Evolutionary conservation across 2,888 invertebrate species (phyloP).

Genomic region (Epirrhoe alternata): DNA sequence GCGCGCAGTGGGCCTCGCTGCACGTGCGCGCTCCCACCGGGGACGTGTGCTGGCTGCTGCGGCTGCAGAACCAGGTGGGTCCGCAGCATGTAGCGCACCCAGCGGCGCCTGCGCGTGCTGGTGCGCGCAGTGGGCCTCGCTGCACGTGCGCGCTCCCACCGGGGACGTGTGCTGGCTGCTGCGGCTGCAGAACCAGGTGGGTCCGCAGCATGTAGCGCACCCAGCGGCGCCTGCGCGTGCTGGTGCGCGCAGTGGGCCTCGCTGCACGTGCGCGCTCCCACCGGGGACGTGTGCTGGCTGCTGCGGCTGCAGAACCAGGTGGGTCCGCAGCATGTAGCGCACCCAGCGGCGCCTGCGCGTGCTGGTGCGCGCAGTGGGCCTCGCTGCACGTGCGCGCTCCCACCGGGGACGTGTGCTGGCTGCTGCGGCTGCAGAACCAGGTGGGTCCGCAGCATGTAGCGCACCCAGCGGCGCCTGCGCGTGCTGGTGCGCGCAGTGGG

Average conservation of each 20-base stretch:
- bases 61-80: slow-evolving; percentile 93
- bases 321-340: slow-evolving; percentile 37
- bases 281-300: slow-evolving; percentile 97
- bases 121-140: slow-evolving; percentile 97
- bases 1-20: slow-evolving; percentile 96
- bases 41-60: slow-evolving; percentile 96
- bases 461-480: slow-evolving; percentile 87
- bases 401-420: slow-evolving; percentile 96
- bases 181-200: slow-evolving; percentile 94
- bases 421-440: slow-evolving; percentile 96
- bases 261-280: slow-evolving; percentile 92
- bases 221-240: slow-evolving; percentile 89
- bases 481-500: slow-evolving; percentile 98
- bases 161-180: slow-evolving; percentile 97
- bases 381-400: slow-evolving; percentile 94
- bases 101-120: slow-evolving; percentile 91
- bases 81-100: too few relatives aligned
- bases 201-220: slow-evolving; percentile 38
- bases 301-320: slow-evolving; percentile 96
- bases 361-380: slow-evolving; percentile 98
- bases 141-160: slow-evolving; percentile 93
- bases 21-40: slow-evolving; percentile 95
- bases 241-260: slow-evolving; percentile 98
- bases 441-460: slow-evolving; percentile 60
- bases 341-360: slow-evolving; percentile 88